Evolutionary conservation across 2,888 invertebrate species (phyloP).

Genomic region (Corythucha ciliata): DNA sequence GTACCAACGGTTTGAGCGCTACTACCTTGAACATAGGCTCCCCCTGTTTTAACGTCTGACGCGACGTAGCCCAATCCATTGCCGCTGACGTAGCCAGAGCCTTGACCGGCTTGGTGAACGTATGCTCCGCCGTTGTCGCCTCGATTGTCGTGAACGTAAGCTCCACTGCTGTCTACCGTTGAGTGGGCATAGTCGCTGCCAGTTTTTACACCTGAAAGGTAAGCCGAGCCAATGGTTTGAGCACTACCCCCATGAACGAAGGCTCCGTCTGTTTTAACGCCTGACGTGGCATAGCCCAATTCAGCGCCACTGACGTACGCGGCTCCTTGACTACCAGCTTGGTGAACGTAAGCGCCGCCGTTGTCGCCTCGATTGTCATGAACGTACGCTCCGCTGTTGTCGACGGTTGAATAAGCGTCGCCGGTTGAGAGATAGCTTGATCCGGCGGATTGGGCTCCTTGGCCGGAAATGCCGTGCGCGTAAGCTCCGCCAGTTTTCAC

Average conservation of each 20-base stretch:
- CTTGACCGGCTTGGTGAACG: constrained; percentile 9
- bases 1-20: constrained; percentile 8
- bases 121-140: constrained; percentile 21
- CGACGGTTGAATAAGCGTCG: neutral
- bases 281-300: neutral
- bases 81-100: constrained; percentile 3
- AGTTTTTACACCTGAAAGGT: constrained; percentile 13
- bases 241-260: constrained; percentile 9
- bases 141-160: constrained; percentile 25
- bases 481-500: constrained; percentile 19
- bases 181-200: neutral
- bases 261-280: neutral
- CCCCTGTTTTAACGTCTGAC: neutral
- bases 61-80: neutral
- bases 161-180: constrained; percentile 13
- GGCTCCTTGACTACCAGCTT: constrained; percentile 1
- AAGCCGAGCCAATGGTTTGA: constrained; percentile 4
- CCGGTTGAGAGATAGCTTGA: neutral
- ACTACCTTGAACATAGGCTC: neutral
- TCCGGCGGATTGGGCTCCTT: constrained; percentile 5
- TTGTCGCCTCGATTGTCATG: constrained; percentile 28
- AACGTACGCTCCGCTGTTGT: constrained; percentile 21
- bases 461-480: too few species aligned
- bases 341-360: constrained; percentile 25
- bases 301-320: constrained; percentile 6